Evolutionary conservation across 1,140 invertebrate genomes (phyloP).

Genomic region (Drosophila parvula): DNA sequence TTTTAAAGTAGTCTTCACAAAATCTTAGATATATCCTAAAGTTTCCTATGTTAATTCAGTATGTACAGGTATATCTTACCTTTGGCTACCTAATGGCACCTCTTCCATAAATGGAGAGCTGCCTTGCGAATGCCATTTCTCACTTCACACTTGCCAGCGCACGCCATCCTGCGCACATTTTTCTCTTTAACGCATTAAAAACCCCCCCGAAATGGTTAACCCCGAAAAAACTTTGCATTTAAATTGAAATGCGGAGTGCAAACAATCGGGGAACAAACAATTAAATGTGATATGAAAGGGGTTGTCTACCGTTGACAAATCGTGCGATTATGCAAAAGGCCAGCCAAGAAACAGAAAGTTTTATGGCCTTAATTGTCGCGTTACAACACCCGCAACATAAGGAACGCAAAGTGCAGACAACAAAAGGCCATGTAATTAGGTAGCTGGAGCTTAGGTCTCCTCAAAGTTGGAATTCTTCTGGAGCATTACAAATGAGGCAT

Average conservation of each 20-base stretch:
- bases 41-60: neutral
- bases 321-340: conserved; percentile 68
- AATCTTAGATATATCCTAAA: neutral
- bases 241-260: conserved; percentile 50
- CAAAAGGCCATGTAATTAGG: conserved; percentile 65
- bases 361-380: conserved; percentile 70
- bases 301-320: conserved; percentile 67
- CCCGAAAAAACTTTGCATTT: conserved; percentile 60
- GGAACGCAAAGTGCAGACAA: conserved; percentile 41
- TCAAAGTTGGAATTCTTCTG: conserved; percentile 32
- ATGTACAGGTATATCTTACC: neutral
- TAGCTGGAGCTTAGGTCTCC: neutral
- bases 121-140: conserved; percentile 16
- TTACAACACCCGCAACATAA: conserved; percentile 39
- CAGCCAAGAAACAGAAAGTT: conserved; percentile 21
- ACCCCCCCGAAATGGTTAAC: conserved; percentile 21
- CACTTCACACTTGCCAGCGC: conserved; percentile 61
- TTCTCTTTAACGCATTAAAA: conserved; percentile 74
- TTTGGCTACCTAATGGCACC: conserved; percentile 28
- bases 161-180: conserved; percentile 46
- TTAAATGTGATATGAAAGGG: conserved; percentile 58
- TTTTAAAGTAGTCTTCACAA: too few relatives aligned
- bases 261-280: conserved; percentile 27
- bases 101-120: conserved; percentile 21
- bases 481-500: conserved; percentile 78